Conservation (phyloP, 2,797 vertebrate species). For the Clarias pachynema region DNA sequence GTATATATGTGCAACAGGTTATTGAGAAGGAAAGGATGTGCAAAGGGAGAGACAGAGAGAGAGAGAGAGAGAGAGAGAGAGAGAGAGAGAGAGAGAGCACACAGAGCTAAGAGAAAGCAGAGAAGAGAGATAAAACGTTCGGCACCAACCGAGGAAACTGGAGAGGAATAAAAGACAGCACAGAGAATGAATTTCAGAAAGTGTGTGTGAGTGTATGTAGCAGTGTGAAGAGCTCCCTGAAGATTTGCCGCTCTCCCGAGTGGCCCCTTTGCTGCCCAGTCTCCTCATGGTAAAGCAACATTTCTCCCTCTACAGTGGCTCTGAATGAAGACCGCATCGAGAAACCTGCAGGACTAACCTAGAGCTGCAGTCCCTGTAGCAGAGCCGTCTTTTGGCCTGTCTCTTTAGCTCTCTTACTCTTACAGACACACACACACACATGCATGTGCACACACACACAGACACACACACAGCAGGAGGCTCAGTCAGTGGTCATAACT, state of each 20-base stretch:
- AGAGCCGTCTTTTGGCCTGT: neutral
- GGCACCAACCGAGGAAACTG: neutral
- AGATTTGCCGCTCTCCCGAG: slow-evolving; percentile 15
- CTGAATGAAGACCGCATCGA: slow-evolving; percentile 46
- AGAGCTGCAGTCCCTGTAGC: neutral
- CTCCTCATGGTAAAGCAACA: slow-evolving; percentile 12
- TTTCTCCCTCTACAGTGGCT: slow-evolving; percentile 27
- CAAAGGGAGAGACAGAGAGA: neutral
- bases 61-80: neutral
- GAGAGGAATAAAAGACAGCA: slow-evolving; percentile 36
- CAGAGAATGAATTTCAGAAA: slow-evolving; percentile 51
- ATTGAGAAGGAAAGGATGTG: neutral
- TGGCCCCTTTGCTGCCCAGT: neutral
- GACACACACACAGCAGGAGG: neutral
- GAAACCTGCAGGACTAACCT: slow-evolving; percentile 6
- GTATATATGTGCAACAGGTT: slow-evolving; percentile 1
- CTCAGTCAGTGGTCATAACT: slow-evolving; percentile 8
- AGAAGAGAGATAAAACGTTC: slow-evolving; percentile 2
- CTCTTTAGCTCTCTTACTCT: neutral
- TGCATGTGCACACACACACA: neutral
- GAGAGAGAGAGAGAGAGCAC: slow-evolving; percentile 44
- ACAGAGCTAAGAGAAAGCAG: slow-evolving; percentile 28
- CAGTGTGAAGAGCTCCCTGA: slow-evolving; percentile 23
- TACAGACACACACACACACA: neutral
- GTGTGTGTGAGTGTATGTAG: slow-evolving; percentile 21